Conservation (phyloP, 2,797 vertebrate genomes). For the Rhabdophis nuchalis region DNA sequence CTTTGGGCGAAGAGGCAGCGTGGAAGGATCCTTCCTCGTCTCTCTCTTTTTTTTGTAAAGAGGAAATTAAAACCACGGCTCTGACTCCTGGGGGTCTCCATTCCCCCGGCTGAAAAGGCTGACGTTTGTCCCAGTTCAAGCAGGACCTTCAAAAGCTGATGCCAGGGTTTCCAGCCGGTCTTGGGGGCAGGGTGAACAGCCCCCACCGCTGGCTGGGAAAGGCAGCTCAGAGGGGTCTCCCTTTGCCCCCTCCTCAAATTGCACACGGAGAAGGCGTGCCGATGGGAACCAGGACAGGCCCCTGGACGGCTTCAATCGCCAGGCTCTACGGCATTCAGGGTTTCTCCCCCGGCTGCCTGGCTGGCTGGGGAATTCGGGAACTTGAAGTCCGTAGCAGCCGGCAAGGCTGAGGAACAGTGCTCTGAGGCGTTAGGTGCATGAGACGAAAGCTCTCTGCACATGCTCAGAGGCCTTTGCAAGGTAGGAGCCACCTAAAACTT, state of each 20-base stretch:
- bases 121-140: background rate
- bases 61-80: too few species aligned
- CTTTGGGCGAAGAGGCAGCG: background rate
- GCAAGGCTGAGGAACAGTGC: background rate
- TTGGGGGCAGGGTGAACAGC: background rate
- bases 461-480: background rate
- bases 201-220: background rate
- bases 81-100: too few species aligned
- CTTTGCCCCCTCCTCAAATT: background rate
- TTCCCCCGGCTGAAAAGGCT: too few species aligned
- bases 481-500: background rate
- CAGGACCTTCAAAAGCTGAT: background rate
- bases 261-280: accelerated
- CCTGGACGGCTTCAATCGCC: background rate
- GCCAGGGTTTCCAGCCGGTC: too few species aligned
- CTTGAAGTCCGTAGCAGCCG: background rate
- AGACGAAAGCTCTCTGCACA: background rate
- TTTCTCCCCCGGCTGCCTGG: background rate
- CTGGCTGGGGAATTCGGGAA: background rate
- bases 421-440: background rate
- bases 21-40: too few species aligned
- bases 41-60: too few species aligned
- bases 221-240: background rate
- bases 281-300: background rate
- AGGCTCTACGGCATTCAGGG: background rate